Conservation (phyloP, 2,888 invertebrate genomes). For the Callosobruchus maculatus region DNA sequence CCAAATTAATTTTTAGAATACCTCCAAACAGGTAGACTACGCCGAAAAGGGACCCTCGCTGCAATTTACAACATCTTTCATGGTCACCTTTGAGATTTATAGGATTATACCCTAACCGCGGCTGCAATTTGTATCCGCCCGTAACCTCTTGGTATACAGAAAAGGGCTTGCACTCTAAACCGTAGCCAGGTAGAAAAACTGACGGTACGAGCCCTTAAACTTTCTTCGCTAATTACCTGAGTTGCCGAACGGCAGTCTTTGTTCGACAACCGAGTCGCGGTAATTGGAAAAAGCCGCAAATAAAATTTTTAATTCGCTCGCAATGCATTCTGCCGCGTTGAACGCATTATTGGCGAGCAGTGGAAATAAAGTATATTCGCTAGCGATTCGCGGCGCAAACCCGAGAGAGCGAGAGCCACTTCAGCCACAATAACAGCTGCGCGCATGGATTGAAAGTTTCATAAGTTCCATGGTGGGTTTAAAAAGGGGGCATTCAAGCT, state of each 20-base stretch:
- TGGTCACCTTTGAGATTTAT: too few relatives aligned
- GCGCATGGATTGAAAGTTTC: neutral
- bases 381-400: neutral
- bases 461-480: neutral
- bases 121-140: too few relatives aligned
- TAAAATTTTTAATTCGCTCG: neutral
- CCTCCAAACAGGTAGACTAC: too few relatives aligned
- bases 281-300: neutral
- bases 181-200: neutral
- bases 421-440: neutral
- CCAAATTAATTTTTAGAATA: too few relatives aligned
- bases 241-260: neutral
- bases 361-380: neutral
- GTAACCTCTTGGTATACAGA: too few relatives aligned
- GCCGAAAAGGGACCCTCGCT: too few relatives aligned
- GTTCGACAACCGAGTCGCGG: neutral
- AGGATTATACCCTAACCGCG: too few relatives aligned
- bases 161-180: neutral
- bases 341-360: neutral
- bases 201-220: neutral
- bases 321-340: neutral
- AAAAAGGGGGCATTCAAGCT: neutral
- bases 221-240: neutral
- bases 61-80: too few relatives aligned
- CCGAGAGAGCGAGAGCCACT: neutral